Conservation (phyloP, 2,888 invertebrate species). For the Hipparchia sbordonii region DNA sequence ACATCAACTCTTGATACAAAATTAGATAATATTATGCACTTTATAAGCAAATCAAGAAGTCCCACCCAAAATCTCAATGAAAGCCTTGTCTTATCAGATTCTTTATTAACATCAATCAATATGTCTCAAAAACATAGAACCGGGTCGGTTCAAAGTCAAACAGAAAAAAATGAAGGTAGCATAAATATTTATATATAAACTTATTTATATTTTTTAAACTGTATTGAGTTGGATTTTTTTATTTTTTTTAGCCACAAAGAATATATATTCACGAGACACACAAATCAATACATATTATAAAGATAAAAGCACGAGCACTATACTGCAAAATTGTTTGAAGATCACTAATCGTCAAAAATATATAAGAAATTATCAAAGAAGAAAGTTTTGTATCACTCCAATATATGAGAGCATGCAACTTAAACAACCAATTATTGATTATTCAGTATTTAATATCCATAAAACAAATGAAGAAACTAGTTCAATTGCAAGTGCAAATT, state of each 20-base stretch:
- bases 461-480: neutral
- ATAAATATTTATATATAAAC: slow-evolving; percentile 12
- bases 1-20: neutral
- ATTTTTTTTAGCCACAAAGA: slow-evolving; percentile 40
- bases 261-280: slow-evolving; percentile 19
- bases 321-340: slow-evolving; percentile 17
- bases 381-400: neutral
- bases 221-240: neutral
- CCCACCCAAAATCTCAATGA: neutral
- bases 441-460: neutral
- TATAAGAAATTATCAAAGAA: neutral
- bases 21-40: slow-evolving; percentile 2
- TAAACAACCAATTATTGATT: neutral
- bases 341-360: neutral
- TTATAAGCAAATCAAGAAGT: neutral
- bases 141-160: slow-evolving; percentile 2
- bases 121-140: neutral
- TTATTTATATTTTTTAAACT: neutral
- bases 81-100: neutral
- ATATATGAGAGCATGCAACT: neutral
- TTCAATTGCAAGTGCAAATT: neutral
- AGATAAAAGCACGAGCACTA: slow-evolving; percentile 45
- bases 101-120: neutral
- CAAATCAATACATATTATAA: slow-evolving; percentile 19
- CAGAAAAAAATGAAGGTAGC: slow-evolving; percentile 6